A percentile compares a stretch with the other conserved stretches of the same genome.
Evolutionary conservation across 2,888 invertebrate genomes (phyloP).

Genomic region (Artemia sinica): DNA sequence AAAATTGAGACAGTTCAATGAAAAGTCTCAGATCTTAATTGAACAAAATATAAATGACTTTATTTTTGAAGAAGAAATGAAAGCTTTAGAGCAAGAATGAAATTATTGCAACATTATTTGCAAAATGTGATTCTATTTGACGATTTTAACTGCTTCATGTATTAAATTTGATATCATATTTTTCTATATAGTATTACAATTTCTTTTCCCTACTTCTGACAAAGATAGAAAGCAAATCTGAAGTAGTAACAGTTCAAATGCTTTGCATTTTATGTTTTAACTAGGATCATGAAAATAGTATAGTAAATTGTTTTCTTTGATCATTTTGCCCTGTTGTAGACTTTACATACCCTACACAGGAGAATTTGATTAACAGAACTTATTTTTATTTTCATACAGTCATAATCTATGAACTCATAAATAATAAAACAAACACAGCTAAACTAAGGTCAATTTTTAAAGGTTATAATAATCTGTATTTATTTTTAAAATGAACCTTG

Average conservation of each 20-base stretch:
- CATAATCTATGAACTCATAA: too few relatives aligned
- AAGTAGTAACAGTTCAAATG: not conserved
- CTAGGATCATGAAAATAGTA: too few relatives aligned
- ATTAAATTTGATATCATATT: not conserved
- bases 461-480: not conserved
- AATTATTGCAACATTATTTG: not conserved
- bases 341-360: too few relatives aligned
- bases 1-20: not conserved
- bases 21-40: not conserved
- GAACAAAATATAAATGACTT: not conserved
- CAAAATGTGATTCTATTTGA: not conserved
- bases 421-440: too few relatives aligned
- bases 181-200: not conserved
- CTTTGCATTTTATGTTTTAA: not conserved
- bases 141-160: not conserved
- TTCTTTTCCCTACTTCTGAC: not conserved
- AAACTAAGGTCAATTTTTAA: too few relatives aligned
- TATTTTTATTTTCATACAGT: too few relatives aligned
- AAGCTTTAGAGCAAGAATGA: not conserved
- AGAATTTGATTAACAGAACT: too few relatives aligned
- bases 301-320: too few relatives aligned
- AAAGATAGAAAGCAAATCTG: too few relatives aligned
- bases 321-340: too few relatives aligned
- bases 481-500: conserved; percentile 1
- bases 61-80: not conserved